These are phyloP conservation scores for Myocastor coypus DNA, from an alignment of 2,113 vertebrate genomes.

Conservation along the genomic window DNA sequence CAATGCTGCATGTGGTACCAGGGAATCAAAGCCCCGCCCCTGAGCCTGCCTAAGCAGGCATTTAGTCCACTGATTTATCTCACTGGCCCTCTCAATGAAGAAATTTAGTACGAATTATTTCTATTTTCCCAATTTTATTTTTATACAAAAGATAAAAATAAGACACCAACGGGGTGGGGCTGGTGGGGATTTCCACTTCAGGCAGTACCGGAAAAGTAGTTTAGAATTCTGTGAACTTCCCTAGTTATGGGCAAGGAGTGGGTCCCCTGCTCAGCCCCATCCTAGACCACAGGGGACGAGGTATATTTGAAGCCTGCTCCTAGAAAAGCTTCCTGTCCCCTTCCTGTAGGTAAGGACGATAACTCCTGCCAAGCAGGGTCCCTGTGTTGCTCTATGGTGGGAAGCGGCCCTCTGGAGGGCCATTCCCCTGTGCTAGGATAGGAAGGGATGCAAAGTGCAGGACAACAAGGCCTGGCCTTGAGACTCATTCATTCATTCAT, in stretches of 20 bases:
- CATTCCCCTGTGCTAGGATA: background rate
- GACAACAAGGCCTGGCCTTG: background rate
- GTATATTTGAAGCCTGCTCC: too few species aligned
- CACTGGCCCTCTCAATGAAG: background rate
- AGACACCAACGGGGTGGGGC: background rate
- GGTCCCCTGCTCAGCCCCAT: background rate
- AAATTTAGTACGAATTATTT: background rate
- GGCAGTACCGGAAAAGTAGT: background rate
- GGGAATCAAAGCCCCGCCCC: too few species aligned
- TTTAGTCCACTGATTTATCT: too few species aligned
- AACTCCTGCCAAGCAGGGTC: background rate
- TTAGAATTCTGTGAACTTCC: background rate
- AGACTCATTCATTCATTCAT: background rate
- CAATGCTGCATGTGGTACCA: too few species aligned
- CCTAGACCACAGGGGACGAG: background rate
- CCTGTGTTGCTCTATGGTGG: background rate
- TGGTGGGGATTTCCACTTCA: background rate
- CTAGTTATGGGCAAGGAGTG: background rate
- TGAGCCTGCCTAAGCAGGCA: too few species aligned
- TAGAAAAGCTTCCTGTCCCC: background rate
- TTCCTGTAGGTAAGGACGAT: background rate
- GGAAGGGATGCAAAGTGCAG: background rate
- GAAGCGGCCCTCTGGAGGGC: background rate
- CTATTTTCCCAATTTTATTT: conserved; percentile 25
- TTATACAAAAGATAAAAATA: conserved; percentile 14